Conservation (phyloP, 2,888 invertebrate genomes). For the Ectemnius continuus region DNA sequence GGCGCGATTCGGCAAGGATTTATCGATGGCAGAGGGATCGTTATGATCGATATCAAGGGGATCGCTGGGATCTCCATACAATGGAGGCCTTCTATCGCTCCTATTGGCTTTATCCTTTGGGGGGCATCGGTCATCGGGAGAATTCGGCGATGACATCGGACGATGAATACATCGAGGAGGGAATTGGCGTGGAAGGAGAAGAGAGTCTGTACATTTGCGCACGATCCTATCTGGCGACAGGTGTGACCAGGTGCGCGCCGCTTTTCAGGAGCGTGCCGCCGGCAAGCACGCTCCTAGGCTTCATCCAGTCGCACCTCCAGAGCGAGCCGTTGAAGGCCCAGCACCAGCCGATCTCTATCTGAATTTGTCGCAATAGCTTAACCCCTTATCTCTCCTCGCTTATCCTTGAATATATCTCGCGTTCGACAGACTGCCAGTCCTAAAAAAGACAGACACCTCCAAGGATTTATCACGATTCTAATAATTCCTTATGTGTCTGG, state of each 20-base stretch:
- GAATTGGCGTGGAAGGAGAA: constrained; percentile 24
- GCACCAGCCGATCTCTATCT: constrained; percentile 35
- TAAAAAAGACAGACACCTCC: background rate
- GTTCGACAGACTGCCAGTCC: background rate
- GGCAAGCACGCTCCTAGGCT: constrained; percentile 23
- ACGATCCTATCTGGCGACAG: constrained; percentile 48
- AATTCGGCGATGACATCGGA: constrained; percentile 27
- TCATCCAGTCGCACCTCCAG: constrained; percentile 14
- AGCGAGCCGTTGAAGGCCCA: constrained; percentile 8
- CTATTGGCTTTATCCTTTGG: constrained; percentile 6
- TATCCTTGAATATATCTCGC: constrained; percentile 5
- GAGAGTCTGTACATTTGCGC: constrained; percentile 27
- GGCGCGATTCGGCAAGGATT: constrained; percentile 3
- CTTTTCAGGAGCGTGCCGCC: constrained; percentile 44
- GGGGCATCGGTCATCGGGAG: constrained; percentile 14
- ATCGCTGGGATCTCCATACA: constrained; percentile 34
- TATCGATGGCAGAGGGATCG: constrained; percentile 21
- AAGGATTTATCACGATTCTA: too few relatives aligned
- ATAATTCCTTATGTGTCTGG: too few relatives aligned
- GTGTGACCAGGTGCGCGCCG: constrained; percentile 46
- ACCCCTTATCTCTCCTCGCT: constrained; percentile 6
- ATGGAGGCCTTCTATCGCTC: constrained; percentile 11
- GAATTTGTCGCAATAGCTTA: constrained; percentile 30
- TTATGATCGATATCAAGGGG: constrained; percentile 15
- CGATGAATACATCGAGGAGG: constrained; percentile 25